Conservation (phyloP, 2,888 invertebrate species). For the Torymus texanus region DNA sequence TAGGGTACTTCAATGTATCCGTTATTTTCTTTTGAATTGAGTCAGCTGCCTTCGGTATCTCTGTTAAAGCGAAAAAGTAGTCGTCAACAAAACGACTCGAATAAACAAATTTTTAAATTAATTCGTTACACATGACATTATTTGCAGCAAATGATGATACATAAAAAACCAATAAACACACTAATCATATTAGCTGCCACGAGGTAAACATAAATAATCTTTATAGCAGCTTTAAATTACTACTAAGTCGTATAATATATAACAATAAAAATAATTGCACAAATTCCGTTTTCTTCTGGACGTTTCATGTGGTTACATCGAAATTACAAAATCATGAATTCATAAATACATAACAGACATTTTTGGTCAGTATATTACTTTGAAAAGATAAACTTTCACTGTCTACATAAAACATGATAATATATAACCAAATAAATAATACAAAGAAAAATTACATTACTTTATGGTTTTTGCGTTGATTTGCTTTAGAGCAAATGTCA, state of each 20-base stretch:
- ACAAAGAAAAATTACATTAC: neutral
- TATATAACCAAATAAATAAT: constrained; percentile 1
- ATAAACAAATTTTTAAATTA: constrained; percentile 16
- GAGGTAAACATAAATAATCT: constrained; percentile 14
- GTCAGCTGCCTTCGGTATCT: constrained; percentile 31
- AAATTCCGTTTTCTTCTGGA: constrained; percentile 28
- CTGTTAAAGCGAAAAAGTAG: constrained; percentile 29
- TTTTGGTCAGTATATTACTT: neutral
- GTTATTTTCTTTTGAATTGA: constrained; percentile 27
- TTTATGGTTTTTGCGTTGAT: constrained; percentile 21
- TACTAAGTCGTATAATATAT: constrained; percentile 12
- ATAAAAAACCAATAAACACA: constrained; percentile 12
- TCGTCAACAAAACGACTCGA: constrained; percentile 12
- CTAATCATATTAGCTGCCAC: constrained; percentile 29
- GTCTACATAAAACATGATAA: constrained; percentile 15
- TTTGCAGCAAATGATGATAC: constrained; percentile 15
- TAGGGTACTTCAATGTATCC: no score
- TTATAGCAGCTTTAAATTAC: constrained; percentile 23
- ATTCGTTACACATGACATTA: constrained; percentile 13
- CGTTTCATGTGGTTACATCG: constrained; percentile 8
- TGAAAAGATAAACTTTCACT: constrained; percentile 22
- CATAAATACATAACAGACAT: constrained; percentile 26
- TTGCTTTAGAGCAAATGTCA: constrained; percentile 25
- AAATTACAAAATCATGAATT: constrained; percentile 14
- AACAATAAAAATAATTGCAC: constrained; percentile 45